These are phyloP conservation scores for Hartigia nigra DNA, from an alignment of 2,888 invertebrate genomes.

Conservation along the genomic window DNA sequence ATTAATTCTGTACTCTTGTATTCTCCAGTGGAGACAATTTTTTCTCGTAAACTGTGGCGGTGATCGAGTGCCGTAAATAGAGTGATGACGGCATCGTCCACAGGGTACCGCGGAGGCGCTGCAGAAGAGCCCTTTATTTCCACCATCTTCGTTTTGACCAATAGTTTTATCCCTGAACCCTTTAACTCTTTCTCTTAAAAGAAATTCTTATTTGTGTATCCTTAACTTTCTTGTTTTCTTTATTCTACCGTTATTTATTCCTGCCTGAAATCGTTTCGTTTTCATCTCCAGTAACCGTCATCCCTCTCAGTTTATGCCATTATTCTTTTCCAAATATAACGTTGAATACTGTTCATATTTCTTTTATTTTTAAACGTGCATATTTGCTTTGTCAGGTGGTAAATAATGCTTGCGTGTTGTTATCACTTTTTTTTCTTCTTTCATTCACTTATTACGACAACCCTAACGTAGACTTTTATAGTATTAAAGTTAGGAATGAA, in stretches of 20 bases:
- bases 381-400: background rate
- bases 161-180: constrained; percentile 2
- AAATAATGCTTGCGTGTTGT: background rate
- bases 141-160: constrained; percentile 6
- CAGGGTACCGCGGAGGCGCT: background rate
- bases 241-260: background rate
- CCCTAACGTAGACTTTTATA: background rate
- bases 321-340: background rate
- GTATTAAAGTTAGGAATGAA: background rate
- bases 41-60: background rate
- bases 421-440: background rate
- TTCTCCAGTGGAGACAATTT: background rate
- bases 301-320: background rate
- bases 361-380: background rate
- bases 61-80: constrained; percentile 44
- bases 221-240: background rate
- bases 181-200: background rate
- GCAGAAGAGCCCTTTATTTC: constrained; percentile 1
- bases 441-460: background rate
- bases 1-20: background rate
- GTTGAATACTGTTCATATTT: background rate
- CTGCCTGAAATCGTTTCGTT: background rate
- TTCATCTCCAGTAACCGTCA: background rate
- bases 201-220: background rate
- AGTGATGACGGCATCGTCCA: constrained; percentile 56